A percentile compares a stretch with the other conserved stretches of the same genome.
These are phyloP conservation scores for Hybognathus amarus DNA, from an alignment of 2,797 vertebrate species.

Conservation along the genomic window DNA sequence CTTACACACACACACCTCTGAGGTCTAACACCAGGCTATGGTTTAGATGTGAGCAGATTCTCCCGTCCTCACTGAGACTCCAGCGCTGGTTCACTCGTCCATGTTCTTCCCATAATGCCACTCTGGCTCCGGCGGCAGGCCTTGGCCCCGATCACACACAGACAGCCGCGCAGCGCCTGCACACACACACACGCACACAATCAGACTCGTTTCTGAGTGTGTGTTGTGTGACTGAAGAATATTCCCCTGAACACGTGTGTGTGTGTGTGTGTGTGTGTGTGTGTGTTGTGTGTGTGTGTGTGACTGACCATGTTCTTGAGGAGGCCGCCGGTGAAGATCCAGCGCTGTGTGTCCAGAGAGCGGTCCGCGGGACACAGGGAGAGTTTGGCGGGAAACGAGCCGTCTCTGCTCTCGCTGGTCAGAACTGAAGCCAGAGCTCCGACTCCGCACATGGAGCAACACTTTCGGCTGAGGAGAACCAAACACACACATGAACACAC, in stretches of 20 bases:
- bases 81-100: slow-evolving; percentile 83
- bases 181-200: neutral
- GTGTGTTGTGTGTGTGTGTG: slow-evolving; percentile 56
- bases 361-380: slow-evolving; percentile 65
- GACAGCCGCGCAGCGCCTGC: slow-evolving; percentile 80
- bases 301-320: slow-evolving; percentile 83
- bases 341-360: slow-evolving; percentile 76
- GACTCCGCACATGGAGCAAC: slow-evolving; percentile 79
- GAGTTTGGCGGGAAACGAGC: slow-evolving; percentile 71
- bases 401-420: slow-evolving; percentile 70
- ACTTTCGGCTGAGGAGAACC: slow-evolving; percentile 72
- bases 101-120: slow-evolving; percentile 84
- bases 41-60: slow-evolving; percentile 81
- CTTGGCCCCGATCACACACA: slow-evolving; percentile 84
- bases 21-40: slow-evolving; percentile 82
- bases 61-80: slow-evolving; percentile 81
- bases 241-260: neutral
- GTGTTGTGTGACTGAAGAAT: neutral
- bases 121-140: slow-evolving; percentile 77
- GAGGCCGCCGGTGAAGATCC: slow-evolving; percentile 80
- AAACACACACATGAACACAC: neutral
- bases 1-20: slow-evolving; percentile 75
- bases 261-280: slow-evolving; percentile 58
- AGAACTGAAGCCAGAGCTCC: slow-evolving; percentile 74
- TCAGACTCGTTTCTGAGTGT: too few species aligned